Base-by-base conservation (phyloP, 2,113 vertebrate genomes). In the Oreotrochilus melanogaster region DNA sequence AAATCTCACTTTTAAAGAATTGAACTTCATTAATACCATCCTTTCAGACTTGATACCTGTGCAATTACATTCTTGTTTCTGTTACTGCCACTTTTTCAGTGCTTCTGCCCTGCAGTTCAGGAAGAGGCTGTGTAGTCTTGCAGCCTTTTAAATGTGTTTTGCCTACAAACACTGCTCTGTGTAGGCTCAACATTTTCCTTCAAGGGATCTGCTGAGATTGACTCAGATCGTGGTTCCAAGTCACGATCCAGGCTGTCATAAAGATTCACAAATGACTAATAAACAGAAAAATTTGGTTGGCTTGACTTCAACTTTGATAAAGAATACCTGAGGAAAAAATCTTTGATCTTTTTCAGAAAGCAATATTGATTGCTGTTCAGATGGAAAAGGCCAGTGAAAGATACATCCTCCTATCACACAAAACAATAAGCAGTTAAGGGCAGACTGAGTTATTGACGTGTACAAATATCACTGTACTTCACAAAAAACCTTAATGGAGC, bases 251-350 rank as follows among this genome's bases (percentile, higher is more conserved):
- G 5, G 19, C 37, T 64, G 28, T 35, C 70, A 33, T 21, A 33
- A 89, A 79, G 35, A 45, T 15, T 82, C 54, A 33, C 37, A 76
- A 37, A 78, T 71, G 43, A 57, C 35, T 78, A 16, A 19, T 45
- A 65, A 92, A 69, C 13, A 79, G 48, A 91, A 93, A 78, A 30
- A 22, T 88, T 27, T 83, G 27, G 54, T 62, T 72, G 27, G 16
- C n/a, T 73, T 39, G 66, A 54, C 50, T 86, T 16, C 10, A 31
- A 61, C 76, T 92, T 92, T 83, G 24, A 73, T 62, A 78, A 88
- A 23, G 10, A 11, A 15, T 43, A 64, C 2, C 14, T 60, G 30
- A 42, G 30, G 48, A 71, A 47, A 78, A 92, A 15, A 24, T 8
- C 25, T 64, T 60, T 56, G 47, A 21, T 30, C 13, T 81, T 84